Conservation (phyloP, 2,113 vertebrate species). For the Siniperca chuatsi region DNA sequence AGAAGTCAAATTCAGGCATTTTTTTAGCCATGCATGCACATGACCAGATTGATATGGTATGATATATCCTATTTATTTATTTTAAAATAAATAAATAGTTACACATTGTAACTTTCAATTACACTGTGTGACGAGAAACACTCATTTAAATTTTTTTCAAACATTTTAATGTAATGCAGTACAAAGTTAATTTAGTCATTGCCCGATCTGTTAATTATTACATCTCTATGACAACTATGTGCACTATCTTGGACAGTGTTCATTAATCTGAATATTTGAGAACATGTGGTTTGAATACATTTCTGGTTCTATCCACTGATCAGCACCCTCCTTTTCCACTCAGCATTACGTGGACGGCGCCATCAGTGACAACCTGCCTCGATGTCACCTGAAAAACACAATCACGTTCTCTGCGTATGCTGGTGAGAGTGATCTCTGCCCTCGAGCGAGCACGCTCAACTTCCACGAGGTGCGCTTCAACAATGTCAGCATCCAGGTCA, state of each 20-base stretch:
- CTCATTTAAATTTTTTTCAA: too few relatives aligned
- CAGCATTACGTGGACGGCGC: slow-evolving; percentile 94
- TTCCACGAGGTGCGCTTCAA: slow-evolving; percentile 74
- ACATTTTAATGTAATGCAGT: not conserved
- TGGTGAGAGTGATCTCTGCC: slow-evolving; percentile 84
- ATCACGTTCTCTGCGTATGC: slow-evolving; percentile 86
- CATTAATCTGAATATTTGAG: not conserved
- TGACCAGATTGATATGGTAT: not conserved
- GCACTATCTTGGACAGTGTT: not conserved
- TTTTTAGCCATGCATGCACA: not conserved
- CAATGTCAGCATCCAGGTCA: slow-evolving; percentile 80
- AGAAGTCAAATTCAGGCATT: too few relatives aligned
- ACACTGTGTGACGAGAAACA: not conserved
- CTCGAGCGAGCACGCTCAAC: slow-evolving; percentile 52
- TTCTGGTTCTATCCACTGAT: not conserved
- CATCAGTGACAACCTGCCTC: slow-evolving; percentile 86
- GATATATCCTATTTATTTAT: too few relatives aligned
- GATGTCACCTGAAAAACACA: slow-evolving; percentile 82
- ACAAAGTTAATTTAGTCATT: not conserved
- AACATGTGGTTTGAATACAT: not conserved
- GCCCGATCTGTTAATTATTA: not conserved
- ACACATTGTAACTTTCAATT: not conserved
- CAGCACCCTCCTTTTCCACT: not conserved
- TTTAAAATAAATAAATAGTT: not conserved
- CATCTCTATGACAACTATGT: not conserved